Conservation (phyloP, 2,113 vertebrate species). For the Megaceryle torquata region DNA sequence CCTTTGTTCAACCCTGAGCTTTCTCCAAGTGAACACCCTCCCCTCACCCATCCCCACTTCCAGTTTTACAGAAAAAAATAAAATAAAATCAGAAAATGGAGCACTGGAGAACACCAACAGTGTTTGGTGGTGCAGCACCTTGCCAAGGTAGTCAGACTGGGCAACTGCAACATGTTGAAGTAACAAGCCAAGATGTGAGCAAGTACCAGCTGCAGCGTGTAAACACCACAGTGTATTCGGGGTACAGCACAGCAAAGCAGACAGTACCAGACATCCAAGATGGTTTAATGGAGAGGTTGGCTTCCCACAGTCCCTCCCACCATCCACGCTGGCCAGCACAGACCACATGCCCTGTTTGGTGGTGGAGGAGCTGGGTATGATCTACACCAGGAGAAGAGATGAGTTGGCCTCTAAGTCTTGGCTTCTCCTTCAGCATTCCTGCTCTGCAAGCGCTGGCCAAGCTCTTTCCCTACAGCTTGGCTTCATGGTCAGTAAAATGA, state of each 20-base stretch:
- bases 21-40: neutral
- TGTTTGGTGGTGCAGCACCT: neutral
- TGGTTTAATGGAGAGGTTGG: neutral
- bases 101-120: rapidly evolving
- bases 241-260: rapidly evolving
- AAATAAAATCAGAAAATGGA: neutral
- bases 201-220: rapidly evolving
- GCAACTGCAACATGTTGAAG: rapidly evolving
- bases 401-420: neutral
- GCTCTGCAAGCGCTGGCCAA: neutral
- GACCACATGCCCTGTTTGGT: rapidly evolving
- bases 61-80: neutral
- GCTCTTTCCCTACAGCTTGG: neutral
- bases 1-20: neutral
- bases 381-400: rapidly evolving
- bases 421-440: neutral
- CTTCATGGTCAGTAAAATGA: neutral
- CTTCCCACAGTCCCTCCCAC: neutral
- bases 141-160: no score
- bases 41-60: rapidly evolving
- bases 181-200: neutral
- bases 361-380: neutral
- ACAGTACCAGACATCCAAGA: rapidly evolving
- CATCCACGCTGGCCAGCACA: neutral
- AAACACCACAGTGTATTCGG: neutral